Evolutionary conservation across 2,113 vertebrate species (phyloP), one percentile per base, ranked within the genome.

Genomic region (Microtus oregoni): DNA sequence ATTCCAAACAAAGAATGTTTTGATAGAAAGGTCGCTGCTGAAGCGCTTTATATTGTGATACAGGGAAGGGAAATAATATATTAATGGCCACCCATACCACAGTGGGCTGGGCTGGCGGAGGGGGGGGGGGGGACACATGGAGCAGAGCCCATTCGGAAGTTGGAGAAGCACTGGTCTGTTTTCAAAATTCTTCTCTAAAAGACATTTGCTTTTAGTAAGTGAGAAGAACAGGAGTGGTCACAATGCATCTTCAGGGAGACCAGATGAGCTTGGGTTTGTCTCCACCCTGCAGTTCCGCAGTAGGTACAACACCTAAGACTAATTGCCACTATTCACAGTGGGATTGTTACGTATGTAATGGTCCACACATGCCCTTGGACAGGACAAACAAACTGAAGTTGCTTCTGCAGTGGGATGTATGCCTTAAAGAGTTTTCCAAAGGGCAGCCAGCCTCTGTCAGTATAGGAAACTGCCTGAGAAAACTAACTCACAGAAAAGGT

Each of bases 1-100:
- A 98, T 98, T 98, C 98, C 98, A 98, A 98, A 99, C 98, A 99
- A 99, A 99, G 98, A 98, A 99, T 99, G 99, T 99, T 99, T 99
- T 99, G 98, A 99, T 99, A 99, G 98, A 98, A 98, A 99, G 98
- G 98, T 99, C 98, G 98, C 96, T 95, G 96, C 95, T 97, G 97
- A 98, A 98, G 98, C 98, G 98, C 98, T 98, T 98, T 98, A 98
- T 98, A 98, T 98, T 99, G 98, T 98, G 98, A 99, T 99, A 99
- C 99, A 99, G 98, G 97, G 98, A 98, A 98, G 97, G 99, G 99
- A 99, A 99, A 99, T 98, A 98, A 98, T 98, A 98, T 98, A 98
- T 99, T 99, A 99, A 99, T 99, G 98, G 98, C 97, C 97, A 96
- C 98, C 97, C 98, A 97, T 97, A 98, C 98, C 98, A 98, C 94